Base-by-base conservation (phyloP, 1,140 invertebrate species). In the Sweltsa coloradensis region DNA sequence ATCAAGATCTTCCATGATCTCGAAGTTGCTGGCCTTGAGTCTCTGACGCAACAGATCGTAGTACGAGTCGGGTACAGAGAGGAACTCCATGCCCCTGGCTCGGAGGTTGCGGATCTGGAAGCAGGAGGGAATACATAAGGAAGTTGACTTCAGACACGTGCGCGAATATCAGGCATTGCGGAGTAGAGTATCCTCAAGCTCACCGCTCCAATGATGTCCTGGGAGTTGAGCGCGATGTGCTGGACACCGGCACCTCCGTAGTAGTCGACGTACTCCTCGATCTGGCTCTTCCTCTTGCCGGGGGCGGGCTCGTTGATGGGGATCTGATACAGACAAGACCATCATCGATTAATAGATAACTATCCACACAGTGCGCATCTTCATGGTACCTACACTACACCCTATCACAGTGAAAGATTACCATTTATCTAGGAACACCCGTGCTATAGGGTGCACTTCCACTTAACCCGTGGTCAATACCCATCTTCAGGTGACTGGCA, bases 261-360 rank as follows among this genome's bases (percentile, higher is more conserved):
- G 61, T 97, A 99, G 57, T 99, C 95, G 3, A 98, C 90, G 66
- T 91, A 99, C 66, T 99, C 96, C 68, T 96, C 79, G 55, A 99
- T 98, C 70, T 99, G 96, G 47, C 92, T 97, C 65, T 93, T 95
- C 65, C 83, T 89, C 61, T 91, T 92, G 3, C 93, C 93, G n/a
- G 75, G 61, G 0, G 96, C 96, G 5, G 96, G 96, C 63, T 99
- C 96, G 63, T 99, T 99, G 53, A 99, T 95, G 2, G 96, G 96
- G 75, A 99, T 80, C 74, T 78, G 55, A 1, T 45, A 41, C 39
- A n/a, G n/a, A n/a, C n/a, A n/a, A n/a, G n/a, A n/a, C n/a, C n/a
- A n/a, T n/a, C n/a, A n/a, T n/a, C n/a, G n/a, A n/a, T n/a, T n/a
- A n/a, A n/a, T n/a, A n/a, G n/a, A n/a, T n/a, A n/a, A n/a, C n/a